These are phyloP conservation scores for Ametastegia equiseti DNA, from an alignment of 2,888 invertebrate genomes.

Conservation along the genomic window DNA sequence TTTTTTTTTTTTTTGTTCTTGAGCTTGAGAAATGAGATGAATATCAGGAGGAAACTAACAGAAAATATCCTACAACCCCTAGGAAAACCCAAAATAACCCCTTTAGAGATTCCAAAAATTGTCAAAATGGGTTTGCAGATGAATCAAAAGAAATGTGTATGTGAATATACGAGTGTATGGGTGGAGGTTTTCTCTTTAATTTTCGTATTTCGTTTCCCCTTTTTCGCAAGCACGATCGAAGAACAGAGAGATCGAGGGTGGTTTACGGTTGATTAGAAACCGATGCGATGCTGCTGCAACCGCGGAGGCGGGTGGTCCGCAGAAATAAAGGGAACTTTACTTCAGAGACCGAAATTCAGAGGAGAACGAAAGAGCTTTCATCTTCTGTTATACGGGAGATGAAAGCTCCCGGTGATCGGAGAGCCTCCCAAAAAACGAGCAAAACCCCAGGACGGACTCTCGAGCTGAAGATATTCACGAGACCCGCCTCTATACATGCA, in stretches of 20 bases:
- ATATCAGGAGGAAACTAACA: too few species aligned
- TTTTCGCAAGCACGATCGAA: background rate
- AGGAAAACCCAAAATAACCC: too few species aligned
- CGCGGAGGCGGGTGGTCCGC: background rate
- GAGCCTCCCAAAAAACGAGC: background rate
- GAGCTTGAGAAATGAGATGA: too few species aligned
- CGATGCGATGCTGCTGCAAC: conserved; percentile 37
- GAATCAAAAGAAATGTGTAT: too few species aligned
- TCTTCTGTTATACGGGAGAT: conserved; percentile 28
- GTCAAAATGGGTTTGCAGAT: too few species aligned
- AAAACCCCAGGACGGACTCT: conserved; percentile 21
- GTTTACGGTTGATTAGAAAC: conserved; percentile 35
- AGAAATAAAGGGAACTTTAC: conserved; percentile 29
- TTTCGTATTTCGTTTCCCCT: background rate
- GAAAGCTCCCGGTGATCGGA: conserved; percentile 34
- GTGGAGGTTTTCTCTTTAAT: too few species aligned
- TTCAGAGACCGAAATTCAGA: background rate
- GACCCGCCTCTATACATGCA: too few species aligned
- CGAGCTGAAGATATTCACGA: background rate
- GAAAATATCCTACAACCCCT: too few species aligned
- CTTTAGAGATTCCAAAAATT: too few species aligned
- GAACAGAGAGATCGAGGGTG: background rate
- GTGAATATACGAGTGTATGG: too few species aligned
- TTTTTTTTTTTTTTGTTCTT: too few species aligned
- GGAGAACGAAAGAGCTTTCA: background rate